Conservation (phyloP, 2,797 vertebrate genomes). For the Cyprinodon diabolis region DNA sequence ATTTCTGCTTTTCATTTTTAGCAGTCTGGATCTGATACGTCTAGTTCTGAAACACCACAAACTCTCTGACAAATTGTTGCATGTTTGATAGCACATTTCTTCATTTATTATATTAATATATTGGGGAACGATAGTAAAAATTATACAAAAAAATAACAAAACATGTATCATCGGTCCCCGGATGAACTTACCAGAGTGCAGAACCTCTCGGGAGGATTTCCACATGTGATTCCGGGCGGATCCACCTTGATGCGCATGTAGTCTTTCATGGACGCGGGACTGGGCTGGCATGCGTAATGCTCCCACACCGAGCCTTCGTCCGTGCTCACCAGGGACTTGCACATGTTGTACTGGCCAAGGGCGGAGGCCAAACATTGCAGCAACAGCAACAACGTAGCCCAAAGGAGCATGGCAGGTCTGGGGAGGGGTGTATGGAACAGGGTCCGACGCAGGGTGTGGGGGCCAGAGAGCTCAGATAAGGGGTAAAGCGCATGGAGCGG, state of each 20-base stretch:
- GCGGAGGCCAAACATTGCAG: conserved; percentile 85
- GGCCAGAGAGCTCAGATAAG: conserved; percentile 70
- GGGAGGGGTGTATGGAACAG: conserved; percentile 49
- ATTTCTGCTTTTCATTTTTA: conserved; percentile 29
- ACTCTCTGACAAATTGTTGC: background rate
- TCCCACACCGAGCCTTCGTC: conserved; percentile 97
- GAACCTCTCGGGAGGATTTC: conserved; percentile 94
- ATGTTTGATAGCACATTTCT: background rate
- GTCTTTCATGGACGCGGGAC: conserved; percentile 89
- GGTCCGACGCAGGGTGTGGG: conserved; percentile 77
- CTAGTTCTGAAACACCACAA: background rate
- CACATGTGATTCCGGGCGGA: conserved; percentile 93
- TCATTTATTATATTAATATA: background rate
- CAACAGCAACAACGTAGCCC: conserved; percentile 76
- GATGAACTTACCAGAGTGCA: conserved; percentile 93
- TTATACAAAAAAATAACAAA: too few species aligned
- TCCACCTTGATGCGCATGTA: conserved; percentile 92
- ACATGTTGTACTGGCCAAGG: conserved; percentile 93
- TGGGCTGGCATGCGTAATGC: conserved; percentile 96
- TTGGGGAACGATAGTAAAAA: background rate
- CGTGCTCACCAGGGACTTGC: conserved; percentile 96
- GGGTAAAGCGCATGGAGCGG: conserved; percentile 83
- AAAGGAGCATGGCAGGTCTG: conserved; percentile 87
- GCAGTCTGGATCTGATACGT: background rate
- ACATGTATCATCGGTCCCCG: background rate